Conservation (phyloP, 2,888 invertebrate species). For the Phrixothrix hirtus region DNA sequence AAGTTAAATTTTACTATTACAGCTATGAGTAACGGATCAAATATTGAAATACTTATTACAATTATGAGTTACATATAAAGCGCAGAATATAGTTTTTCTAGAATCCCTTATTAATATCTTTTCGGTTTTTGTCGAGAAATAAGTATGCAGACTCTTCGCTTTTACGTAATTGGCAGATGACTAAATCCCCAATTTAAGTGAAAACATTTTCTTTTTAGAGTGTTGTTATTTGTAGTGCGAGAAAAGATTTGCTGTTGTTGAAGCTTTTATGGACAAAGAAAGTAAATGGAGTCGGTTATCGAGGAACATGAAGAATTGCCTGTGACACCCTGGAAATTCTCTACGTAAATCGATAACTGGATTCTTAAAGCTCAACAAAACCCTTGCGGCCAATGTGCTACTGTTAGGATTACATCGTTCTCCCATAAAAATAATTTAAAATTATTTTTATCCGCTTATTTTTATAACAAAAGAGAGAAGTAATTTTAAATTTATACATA, state of each 20-base stretch:
- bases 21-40: too few relatives aligned
- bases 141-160: too few relatives aligned
- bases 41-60: too few relatives aligned
- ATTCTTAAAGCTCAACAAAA: constrained; percentile 19
- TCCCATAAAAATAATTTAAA: constrained; percentile 18
- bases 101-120: too few relatives aligned
- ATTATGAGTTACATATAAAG: too few relatives aligned
- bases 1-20: too few relatives aligned
- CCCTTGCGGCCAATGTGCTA: constrained; percentile 17
- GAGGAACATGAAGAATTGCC: constrained; percentile 9
- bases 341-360: constrained; percentile 16
- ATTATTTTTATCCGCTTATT: constrained; percentile 19
- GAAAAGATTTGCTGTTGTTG: not conserved
- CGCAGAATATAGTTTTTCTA: too few relatives aligned
- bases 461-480: too few relatives aligned
- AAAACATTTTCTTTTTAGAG: not conserved
- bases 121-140: too few relatives aligned
- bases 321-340: constrained; percentile 15
- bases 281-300: constrained; percentile 1
- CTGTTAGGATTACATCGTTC: constrained; percentile 15
- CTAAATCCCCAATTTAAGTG: too few relatives aligned
- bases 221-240: not conserved
- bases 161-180: too few relatives aligned
- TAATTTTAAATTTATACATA: too few relatives aligned
- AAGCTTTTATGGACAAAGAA: constrained; percentile 5